These are phyloP conservation scores for Ophiothrix spiculata DNA, from an alignment of 35 echinoderm and acorn worm genomes.

Conservation along the genomic window DNA sequence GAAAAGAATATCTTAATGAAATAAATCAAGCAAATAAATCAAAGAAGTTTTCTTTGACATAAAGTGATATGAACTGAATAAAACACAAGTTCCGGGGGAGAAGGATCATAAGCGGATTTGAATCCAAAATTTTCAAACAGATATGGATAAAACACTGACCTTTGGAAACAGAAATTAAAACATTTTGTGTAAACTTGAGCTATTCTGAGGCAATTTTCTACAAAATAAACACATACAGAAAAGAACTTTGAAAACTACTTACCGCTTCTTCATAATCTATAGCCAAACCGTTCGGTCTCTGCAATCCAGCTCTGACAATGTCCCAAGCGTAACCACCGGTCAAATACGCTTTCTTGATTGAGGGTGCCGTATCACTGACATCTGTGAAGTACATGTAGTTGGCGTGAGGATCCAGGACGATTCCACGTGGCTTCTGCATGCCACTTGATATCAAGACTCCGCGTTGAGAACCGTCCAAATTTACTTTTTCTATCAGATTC, in stretches of 20 bases:
- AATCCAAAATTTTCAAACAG: too few species aligned
- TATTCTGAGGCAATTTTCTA: too few species aligned
- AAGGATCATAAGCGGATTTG: too few species aligned
- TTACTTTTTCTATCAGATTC: neutral
- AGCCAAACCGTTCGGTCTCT: conserved; percentile 7
- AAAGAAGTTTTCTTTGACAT: too few species aligned
- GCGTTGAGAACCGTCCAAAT: neutral
- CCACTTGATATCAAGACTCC: neutral
- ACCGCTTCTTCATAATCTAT: conserved; percentile 30
- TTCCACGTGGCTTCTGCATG: neutral
- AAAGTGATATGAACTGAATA: too few species aligned
- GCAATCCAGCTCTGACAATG: neutral
- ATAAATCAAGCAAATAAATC: too few species aligned
- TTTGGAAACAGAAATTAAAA: too few species aligned
- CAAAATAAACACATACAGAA: too few species aligned
- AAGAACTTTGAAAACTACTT: neutral
- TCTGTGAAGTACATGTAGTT: conserved; percentile 43
- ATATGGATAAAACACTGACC: too few species aligned
- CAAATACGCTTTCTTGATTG: conserved; percentile 30
- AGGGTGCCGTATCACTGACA: neutral
- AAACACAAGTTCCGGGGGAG: too few species aligned
- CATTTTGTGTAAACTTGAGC: too few species aligned
- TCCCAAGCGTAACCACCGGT: neutral
- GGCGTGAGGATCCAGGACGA: conserved; percentile 32
- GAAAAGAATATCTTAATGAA: too few species aligned